Base-by-base conservation (phyloP, 1,140 invertebrate genomes). In the Thaumetopoea pityocampa region DNA sequence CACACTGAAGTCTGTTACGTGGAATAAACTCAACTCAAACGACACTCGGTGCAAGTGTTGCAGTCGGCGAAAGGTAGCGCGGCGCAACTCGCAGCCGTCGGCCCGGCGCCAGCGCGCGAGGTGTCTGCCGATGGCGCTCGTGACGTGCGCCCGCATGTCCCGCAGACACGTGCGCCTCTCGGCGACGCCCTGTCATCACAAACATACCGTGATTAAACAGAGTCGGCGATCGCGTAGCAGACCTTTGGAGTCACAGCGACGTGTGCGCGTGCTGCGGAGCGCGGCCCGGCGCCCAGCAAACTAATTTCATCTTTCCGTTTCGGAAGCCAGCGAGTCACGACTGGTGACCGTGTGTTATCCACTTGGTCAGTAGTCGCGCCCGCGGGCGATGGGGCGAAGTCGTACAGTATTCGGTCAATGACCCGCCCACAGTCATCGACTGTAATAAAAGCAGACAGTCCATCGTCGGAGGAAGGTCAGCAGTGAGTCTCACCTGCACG, bases 71-170 rank as follows among this genome's bases (percentile, higher is more conserved):
- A 71, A 48, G 14, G 85, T 43, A 4, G 71, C 66, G 24, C 61
- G 62, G 38, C 59, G 74, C 3, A 85, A 56, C 7, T 70, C 54
- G 3, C 35, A 24, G 20, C 62, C 61, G 17, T 65, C 54, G 0
- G 61, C 70, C 19, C 67, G 54, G 0, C 83, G 70, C 81, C 80
- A 85, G 26, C 82, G 77, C 36, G 69, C 74, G 6, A 86, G 66
- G 29, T 74, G 84, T 29, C 67, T 67, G 7, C 60, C 68, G 26
- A 86, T 83, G 0, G 79, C 34, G 3, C 64, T 67, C 0, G 53
- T 63, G 4, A 81, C 62, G 30, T 79, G 70, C 23, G 78, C 67
- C 33, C 64, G 71, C 5, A 84, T 56, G 36, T 78, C 74, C 43
- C 45, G 69, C n/a, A 86, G 37, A 44, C 83, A 86, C 0, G 63